A percentile compares a stretch with the other conserved stretches of the same genome.
Evolutionary conservation across 1,140 invertebrate genomes (phyloP).

Genomic region (Steinernema khuongi): DNA sequence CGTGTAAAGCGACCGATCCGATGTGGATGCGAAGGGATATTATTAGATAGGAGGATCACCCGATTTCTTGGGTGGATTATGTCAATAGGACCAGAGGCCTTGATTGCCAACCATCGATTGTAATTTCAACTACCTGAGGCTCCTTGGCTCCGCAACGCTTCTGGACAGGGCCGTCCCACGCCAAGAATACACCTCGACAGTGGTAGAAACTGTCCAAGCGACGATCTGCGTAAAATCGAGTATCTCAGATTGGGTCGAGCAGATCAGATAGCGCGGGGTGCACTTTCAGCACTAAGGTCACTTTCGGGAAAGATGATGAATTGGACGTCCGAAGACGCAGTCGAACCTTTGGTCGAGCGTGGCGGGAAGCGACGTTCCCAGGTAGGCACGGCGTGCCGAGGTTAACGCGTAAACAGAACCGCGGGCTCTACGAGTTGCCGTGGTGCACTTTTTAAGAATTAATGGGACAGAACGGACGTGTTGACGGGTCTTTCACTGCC

Average conservation of each 20-base stretch:
- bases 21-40: too few species aligned
- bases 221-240: background rate
- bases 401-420: background rate
- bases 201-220: background rate
- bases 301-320: background rate
- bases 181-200: too few species aligned
- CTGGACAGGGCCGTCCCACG: too few species aligned
- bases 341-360: background rate
- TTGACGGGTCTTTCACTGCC: background rate
- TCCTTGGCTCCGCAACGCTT: too few species aligned
- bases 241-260: too few species aligned
- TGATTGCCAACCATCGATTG: too few species aligned
- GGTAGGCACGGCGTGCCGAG: background rate
- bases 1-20: too few species aligned
- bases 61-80: too few species aligned
- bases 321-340: background rate
- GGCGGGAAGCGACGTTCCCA: background rate
- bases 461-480: background rate
- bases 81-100: too few species aligned
- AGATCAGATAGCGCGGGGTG: background rate
- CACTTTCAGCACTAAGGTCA: constrained; percentile 4
- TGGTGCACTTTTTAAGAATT: constrained; percentile 12
- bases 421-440: background rate
- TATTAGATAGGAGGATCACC: too few species aligned
- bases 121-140: too few species aligned